Evolutionary conservation across 2,888 invertebrate species (phyloP).

Genomic region (Synergus umbraculus): DNA sequence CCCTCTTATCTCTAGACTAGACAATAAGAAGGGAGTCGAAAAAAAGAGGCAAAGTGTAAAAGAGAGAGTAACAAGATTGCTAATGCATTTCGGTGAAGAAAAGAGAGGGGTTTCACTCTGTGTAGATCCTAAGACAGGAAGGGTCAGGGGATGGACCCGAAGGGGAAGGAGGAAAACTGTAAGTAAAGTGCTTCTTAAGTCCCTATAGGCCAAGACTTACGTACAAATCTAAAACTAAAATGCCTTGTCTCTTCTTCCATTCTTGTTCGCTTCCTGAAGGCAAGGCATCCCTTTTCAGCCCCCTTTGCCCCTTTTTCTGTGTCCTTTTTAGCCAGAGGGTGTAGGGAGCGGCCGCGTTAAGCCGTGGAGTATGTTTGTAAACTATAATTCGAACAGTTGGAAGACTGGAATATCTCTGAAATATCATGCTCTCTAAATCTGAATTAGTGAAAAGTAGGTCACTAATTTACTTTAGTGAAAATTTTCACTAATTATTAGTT

Average conservation of each 20-base stretch:
- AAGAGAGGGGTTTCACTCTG: constrained; percentile 24
- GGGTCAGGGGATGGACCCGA: constrained; percentile 23
- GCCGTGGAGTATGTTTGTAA: constrained; percentile 18
- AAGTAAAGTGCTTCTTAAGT: constrained; percentile 56
- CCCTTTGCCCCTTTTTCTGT: not conserved
- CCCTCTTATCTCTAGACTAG: constrained; percentile 1
- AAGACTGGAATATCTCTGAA: not conserved
- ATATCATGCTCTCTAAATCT: too few relatives aligned
- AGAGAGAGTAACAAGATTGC: constrained; percentile 54
- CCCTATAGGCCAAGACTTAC: constrained; percentile 50
- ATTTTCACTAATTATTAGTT: too few relatives aligned
- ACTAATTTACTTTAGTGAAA: too few relatives aligned
- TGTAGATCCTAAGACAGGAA: not conserved
- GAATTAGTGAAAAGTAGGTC: too few relatives aligned
- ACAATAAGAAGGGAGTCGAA: constrained; percentile 17
- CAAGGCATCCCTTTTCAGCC: constrained; percentile 16
- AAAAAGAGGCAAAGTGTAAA: constrained; percentile 47
- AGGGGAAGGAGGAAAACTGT: constrained; percentile 50
- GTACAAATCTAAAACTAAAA: constrained; percentile 50
- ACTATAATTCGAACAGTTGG: not conserved
- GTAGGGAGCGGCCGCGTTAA: not conserved
- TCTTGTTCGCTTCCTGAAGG: constrained; percentile 18
- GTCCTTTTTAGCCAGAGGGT: not conserved
- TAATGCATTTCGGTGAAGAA: not conserved
- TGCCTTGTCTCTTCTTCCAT: constrained; percentile 36